A percentile compares a stretch with the other conserved stretches of the same genome.
Conservation (phyloP, 2,797 vertebrate genomes). For the Clarias pachynema region DNA sequence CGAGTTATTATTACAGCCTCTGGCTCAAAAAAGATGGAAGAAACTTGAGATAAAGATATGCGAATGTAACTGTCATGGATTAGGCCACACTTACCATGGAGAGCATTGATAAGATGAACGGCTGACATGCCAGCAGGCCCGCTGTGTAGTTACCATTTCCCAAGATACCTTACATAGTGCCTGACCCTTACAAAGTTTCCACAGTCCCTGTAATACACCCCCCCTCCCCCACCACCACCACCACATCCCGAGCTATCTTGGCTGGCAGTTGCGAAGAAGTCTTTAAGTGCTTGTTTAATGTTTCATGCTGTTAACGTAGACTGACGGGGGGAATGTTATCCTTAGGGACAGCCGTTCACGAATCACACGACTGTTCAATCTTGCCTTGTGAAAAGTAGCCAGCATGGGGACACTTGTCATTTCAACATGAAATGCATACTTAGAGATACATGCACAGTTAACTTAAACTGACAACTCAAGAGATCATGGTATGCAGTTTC, state of each 20-base stretch:
- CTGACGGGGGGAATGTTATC: background rate
- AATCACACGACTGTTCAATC: background rate
- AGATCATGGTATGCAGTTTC: background rate
- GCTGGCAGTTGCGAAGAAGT: slow-evolving; percentile 28
- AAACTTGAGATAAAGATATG: slow-evolving; percentile 49
- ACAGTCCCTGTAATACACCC: background rate
- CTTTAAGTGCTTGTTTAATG: slow-evolving; percentile 45
- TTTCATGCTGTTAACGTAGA: slow-evolving; percentile 35
- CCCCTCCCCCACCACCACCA: background rate
- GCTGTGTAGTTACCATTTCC: slow-evolving; percentile 11
- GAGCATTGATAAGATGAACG: slow-evolving; percentile 44
- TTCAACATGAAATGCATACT: slow-evolving; percentile 1
- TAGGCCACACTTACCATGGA: slow-evolving; percentile 27
- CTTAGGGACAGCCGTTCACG: background rate
- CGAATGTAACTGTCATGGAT: slow-evolving; percentile 34
- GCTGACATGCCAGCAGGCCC: slow-evolving; percentile 21
- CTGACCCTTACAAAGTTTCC: slow-evolving; percentile 31
- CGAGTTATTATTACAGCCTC: slow-evolving; percentile 46
- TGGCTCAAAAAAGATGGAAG: slow-evolving; percentile 34
- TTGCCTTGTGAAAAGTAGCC: slow-evolving; percentile 10
- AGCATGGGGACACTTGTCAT: slow-evolving; percentile 33
- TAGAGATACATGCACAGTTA: slow-evolving; percentile 10
- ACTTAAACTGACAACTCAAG: background rate
- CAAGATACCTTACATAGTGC: slow-evolving; percentile 29
- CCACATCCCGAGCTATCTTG: slow-evolving; percentile 28